Base-by-base conservation (phyloP, 2,888 invertebrate genomes). In the Drosophila robusta region DNA sequence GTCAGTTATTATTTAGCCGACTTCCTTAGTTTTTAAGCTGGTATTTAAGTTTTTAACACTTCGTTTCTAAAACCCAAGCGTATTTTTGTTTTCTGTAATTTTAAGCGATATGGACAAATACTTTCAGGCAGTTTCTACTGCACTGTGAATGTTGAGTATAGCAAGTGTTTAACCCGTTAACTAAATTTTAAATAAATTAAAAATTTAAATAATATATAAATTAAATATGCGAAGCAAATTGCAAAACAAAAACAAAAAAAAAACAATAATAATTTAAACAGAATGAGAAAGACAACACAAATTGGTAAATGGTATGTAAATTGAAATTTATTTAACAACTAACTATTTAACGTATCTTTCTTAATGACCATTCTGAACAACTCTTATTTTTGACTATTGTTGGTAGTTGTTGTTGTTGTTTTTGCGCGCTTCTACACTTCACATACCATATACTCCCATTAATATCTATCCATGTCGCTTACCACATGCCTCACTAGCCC, bases 291-390 rank as follows among this genome's bases (percentile, higher is more conserved):
- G 38, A 44, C 44, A 44, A 60, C 61, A 64, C 69, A 56, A 65
- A 72, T 73, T 65, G 75, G 60, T 71, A 70, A 69, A 71, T 63
- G 77, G 84, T 78, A 84, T 76, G 76, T 84, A 78, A 77, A 62
- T 63, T 70, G 52, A 67, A 63, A 44, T 58, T 58, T 71, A 41
- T 69, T 49, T 70, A 63, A 50, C 38, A 45, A 54, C 42, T 34
- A 11, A 11, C 4, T 32, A 26, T 47, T 11, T 38, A 29, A 42
- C 1, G 18, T 38, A 16, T 47, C 6, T 16, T 11, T 12, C 8
- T 18, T 16, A 12, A 16, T 9, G 29, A 8, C 2, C 9, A 29
- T 29, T 38, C 47, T 56, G 9, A 46, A 11, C 14, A 42, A 32
- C n/a, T 3, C 9, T 39, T 16, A 39, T 12, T 39, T 14, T 34